A percentile compares a stretch with the other conserved stretches of the same genome.
These are phyloP conservation scores for Noctua comes DNA, from an alignment of 2,888 invertebrate species.

Conservation along the genomic window DNA sequence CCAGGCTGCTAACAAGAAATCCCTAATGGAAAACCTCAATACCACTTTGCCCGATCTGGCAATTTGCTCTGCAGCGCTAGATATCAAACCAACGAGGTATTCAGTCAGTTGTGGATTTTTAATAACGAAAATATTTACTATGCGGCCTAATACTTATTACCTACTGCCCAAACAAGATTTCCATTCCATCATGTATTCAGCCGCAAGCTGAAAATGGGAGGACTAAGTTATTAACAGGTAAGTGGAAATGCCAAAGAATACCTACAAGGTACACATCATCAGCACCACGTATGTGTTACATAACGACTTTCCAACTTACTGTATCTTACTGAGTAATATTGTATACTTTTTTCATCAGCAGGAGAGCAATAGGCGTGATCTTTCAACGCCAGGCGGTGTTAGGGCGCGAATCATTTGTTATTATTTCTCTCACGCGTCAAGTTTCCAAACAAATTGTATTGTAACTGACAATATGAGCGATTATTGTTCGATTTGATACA, in stretches of 20 bases:
- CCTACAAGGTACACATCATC: background rate
- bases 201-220: background rate
- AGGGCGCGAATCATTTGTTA: conserved; percentile 90
- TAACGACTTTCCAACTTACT: conserved; percentile 60
- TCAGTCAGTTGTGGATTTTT: background rate
- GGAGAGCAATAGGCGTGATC: conserved; percentile 89
- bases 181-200: background rate
- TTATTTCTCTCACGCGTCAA: conserved; percentile 90
- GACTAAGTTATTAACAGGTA: background rate
- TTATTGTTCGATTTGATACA: conserved; percentile 88
- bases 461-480: conserved; percentile 90
- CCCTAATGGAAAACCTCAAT: background rate
- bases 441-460: conserved; percentile 90
- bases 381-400: conserved; percentile 90
- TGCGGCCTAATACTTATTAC: background rate
- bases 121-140: background rate
- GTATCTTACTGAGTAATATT: conserved; percentile 68
- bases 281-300: conserved; percentile 32
- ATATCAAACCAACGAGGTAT: background rate
- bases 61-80: no score
- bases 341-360: conserved; percentile 87
- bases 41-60: background rate
- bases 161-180: background rate
- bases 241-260: background rate
- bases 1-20: background rate